A percentile compares a stretch with the other conserved stretches of the same genome.
phyloP scores from a whole-genome alignment of 2,113 vertebrate species.

The Podarcis raffonei region DNA sequence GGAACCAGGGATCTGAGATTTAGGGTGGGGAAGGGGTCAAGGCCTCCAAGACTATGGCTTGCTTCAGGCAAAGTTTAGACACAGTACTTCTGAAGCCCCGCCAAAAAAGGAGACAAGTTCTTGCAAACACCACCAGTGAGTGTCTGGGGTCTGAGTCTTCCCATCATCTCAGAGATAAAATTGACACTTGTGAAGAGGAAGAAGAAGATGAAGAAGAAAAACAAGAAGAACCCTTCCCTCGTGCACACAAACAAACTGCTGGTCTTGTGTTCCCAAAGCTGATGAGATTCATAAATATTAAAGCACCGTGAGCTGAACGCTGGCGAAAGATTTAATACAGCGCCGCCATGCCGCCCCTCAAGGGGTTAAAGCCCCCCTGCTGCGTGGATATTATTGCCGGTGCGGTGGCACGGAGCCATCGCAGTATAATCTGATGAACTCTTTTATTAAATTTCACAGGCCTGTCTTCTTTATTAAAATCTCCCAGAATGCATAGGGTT shows the following conservation, averaged over 20 bases:
- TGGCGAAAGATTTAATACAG: conserved; percentile 45
- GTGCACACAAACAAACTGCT: not conserved
- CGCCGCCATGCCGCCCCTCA: conserved; percentile 32
- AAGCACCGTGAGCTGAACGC: conserved; percentile 33
- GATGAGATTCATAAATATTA: conserved; percentile 53
- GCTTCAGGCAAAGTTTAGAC: not conserved
- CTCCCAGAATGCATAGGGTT: conserved; percentile 86
- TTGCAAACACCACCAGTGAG: not conserved
- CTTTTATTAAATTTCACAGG: conserved; percentile 94
- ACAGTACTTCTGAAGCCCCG: not conserved
- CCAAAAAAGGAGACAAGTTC: not conserved
- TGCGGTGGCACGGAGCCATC: conserved; percentile 83
- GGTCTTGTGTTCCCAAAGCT: conserved; percentile 43
- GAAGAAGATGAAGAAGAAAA: not conserved
- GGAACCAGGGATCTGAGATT: not conserved
- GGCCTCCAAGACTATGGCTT: not conserved
- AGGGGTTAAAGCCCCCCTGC: conserved; percentile 60
- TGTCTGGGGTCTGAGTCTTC: not conserved
- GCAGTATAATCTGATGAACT: conserved; percentile 94
- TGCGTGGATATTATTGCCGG: conserved; percentile 84
- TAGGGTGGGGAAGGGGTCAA: not conserved
- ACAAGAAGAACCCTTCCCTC: not conserved
- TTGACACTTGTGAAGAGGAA: not conserved
- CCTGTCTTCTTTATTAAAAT: conserved; percentile 96
- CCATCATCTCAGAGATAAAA: not conserved